phyloP scores from a whole-genome alignment of 2,113 vertebrate species.

The Tretioscincus oriximinensis region DNA sequence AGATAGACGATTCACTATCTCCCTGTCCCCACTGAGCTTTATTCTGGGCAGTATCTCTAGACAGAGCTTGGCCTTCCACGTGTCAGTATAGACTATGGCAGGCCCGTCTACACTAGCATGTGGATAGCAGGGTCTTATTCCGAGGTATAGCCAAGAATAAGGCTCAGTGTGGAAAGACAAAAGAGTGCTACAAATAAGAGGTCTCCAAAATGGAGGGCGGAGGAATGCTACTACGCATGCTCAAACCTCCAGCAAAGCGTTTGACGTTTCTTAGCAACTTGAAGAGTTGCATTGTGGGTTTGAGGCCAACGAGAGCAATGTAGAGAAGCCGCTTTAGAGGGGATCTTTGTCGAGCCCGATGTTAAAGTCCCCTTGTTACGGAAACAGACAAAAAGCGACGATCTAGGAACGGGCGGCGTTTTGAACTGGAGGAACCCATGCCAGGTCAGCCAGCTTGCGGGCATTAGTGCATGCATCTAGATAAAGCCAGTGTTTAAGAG shows the following conservation, averaged over 20 bases:
- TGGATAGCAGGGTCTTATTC: no score
- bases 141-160: no score
- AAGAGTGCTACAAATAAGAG: not conserved
- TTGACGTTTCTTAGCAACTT: slow-evolving; percentile 13
- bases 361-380: not conserved
- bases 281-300: slow-evolving; percentile 28
- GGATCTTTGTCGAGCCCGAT: no score
- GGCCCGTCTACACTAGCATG: no score
- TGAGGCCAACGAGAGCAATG: not conserved
- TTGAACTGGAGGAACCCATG: not conserved
- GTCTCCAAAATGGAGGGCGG: not conserved
- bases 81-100: no score
- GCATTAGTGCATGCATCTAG: not conserved
- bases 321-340: no score
- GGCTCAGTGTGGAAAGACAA: no score
- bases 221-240: not conserved
- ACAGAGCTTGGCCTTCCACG: no score
- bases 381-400: not conserved
- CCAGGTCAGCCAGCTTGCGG: not conserved
- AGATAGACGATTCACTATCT: no score
- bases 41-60: no score
- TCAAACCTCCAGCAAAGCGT: not conserved
- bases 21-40: no score
- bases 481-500: not conserved
- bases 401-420: not conserved